A percentile compares a stretch with the other conserved stretches of the same genome.
Conservation (phyloP, 2,888 invertebrate genomes). For the Scaptomyza reducta region DNA sequence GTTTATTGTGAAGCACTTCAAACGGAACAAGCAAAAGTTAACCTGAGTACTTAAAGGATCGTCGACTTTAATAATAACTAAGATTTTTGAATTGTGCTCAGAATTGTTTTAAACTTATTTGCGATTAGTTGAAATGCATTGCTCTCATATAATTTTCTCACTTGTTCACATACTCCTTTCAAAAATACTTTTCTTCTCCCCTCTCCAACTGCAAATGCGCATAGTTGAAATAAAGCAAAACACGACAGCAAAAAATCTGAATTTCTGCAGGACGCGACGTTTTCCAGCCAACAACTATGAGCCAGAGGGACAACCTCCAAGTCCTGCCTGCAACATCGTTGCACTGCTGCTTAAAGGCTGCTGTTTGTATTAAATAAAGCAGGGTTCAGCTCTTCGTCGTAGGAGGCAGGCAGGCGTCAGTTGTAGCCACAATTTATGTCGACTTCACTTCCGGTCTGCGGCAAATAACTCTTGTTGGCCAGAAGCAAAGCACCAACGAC, state of each 20-base stretch:
- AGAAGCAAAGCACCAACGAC: conserved; percentile 12
- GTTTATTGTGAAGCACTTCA: conserved; percentile 20
- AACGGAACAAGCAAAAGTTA: not conserved
- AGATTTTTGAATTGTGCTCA: too few species aligned
- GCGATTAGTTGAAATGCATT: not conserved
- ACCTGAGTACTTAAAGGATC: not conserved
- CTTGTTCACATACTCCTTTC: conserved; percentile 4
- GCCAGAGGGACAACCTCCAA: conserved; percentile 21
- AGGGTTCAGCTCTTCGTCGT: conserved; percentile 35
- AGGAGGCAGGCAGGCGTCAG: conserved; percentile 50
- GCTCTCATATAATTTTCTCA: not conserved
- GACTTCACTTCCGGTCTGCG: conserved; percentile 78
- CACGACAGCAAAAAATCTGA: conserved; percentile 59
- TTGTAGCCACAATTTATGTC: conserved; percentile 77
- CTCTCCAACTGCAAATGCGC: conserved; percentile 28
- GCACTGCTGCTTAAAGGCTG: conserved; percentile 38
- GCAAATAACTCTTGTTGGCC: conserved; percentile 72
- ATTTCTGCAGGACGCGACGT: conserved; percentile 34
- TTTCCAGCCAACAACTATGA: conserved; percentile 10
- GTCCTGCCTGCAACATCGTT: conserved; percentile 25
- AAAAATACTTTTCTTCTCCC: too few species aligned
- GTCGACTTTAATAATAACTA: too few species aligned
- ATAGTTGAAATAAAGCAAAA: conserved; percentile 36
- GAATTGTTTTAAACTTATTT: too few species aligned
- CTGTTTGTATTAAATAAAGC: conserved; percentile 59